Base-by-base conservation (phyloP, 1,140 invertebrate species). In the Aphelenchoides avenae region DNA sequence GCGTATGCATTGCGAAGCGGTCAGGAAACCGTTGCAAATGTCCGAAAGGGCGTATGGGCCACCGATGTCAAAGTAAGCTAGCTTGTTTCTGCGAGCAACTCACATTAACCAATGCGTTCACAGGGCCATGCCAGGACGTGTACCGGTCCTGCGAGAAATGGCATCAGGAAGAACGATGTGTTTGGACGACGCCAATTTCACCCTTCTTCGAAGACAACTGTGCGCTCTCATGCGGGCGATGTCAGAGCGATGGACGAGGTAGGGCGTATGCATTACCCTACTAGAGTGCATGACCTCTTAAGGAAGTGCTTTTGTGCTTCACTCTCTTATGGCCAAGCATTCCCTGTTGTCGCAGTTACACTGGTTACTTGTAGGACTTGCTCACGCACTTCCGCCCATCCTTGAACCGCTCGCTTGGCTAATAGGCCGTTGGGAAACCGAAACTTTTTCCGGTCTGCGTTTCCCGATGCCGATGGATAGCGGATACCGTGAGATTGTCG, bases 81-180 rank as follows among this genome's bases (percentile, higher is more conserved):
- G 33, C 6, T 15, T 43, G 5, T 20, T 11, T 11, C 31, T 7
- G 9, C 27, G 29, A 5, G 22, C 5, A 13, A 13, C 1, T 26
- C 24, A 13, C 1, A 34, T 26, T 20, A 22, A 61, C 30, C 29
- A 9, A 57, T 15, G 11, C n/a, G 24, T 15, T 40, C 64, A 33
- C 31, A 75, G 73, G 71, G 37, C 72, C 72, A 13, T 73, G 71
- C 50, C 72, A 75, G 48, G 71, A 75, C 34, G 50, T 73, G 13
- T 73, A 75, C 50, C 42, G 52, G 30, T 66, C 57, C 33, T 73
- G 71, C 27, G 57, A 40, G 0, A 42, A 60, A 7, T 73, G 71
- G 71, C 50, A 70, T 27, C 51, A 59, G 24, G 70, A 73, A 52
- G 33, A 57, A 5, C 51, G 72, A 2, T 73, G 71, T 29, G 39